Base-by-base conservation (phyloP, 2,113 vertebrate species). In the Onychostruthus taczanowskii region DNA sequence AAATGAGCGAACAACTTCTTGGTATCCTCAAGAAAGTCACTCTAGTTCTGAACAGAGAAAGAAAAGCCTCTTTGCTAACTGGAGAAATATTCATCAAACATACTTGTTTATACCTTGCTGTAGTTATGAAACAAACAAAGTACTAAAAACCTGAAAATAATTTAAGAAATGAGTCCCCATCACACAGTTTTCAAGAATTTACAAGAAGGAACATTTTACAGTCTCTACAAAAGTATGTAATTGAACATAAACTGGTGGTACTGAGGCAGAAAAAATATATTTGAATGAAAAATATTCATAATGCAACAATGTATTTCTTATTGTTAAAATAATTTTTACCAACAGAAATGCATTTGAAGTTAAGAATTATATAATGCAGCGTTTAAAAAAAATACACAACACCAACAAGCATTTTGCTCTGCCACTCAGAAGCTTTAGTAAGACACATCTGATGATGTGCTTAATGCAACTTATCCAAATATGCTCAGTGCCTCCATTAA, bases 141-240 rank as follows among this genome's bases (percentile, higher is more conserved):
- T 17, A 72, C n/a, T 94, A 61, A 79, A 85, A 86, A 81, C 18
- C 44, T 27, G 30, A 84, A 87, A 93, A 73, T 28, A 49, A 67
- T 64, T 7, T 7, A 21, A 55, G 58, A 79, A 72, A 35, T 20
- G 2, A 90, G 39, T 33, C 18, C 26, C 16, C 39, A 30, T 50
- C 9, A 77, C 55, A 63, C 39, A 67, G 22, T 85, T 89, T 92
- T 89, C 62, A 72, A 87, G 74, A 83, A 74, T 63, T 96, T 94
- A 89, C 81, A 86, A 84, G 75, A 93, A 93, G 12, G 58, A 93
- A 88, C 66, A 91, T 72, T 89, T 94, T 85, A 93, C 63, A 94
- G 89, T 85, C 47, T 64, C 52, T 7, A 50, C 14, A 44, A 72
- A 87, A 84, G 7, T 30, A 75, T 6, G 21, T 20, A 87, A 47